A percentile compares a stretch with the other conserved stretches of the same genome.
These are phyloP conservation scores for Hylia prasina DNA, from an alignment of 2,113 vertebrate species.

Conservation along the genomic window DNA sequence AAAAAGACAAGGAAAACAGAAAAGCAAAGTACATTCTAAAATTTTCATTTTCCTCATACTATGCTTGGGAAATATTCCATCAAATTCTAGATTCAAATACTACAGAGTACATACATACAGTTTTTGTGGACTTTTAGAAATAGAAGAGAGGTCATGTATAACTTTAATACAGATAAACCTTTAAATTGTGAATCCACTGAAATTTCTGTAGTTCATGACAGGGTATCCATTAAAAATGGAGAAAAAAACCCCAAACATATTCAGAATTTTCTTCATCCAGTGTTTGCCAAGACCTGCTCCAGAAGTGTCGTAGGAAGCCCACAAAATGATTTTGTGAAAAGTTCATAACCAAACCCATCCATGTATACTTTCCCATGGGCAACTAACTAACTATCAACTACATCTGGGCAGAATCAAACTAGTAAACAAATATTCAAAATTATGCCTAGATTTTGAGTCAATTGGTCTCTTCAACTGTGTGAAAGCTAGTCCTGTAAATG, in stretches of 20 bases:
- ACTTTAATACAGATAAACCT: neutral
- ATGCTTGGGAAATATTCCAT: neutral
- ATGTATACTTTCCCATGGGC: neutral
- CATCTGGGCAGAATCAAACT: neutral
- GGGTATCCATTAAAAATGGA: neutral
- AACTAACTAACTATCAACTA: neutral
- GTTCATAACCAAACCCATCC: rapidly evolving
- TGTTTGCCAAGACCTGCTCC: neutral
- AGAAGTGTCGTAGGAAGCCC: neutral
- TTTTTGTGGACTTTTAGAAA: neutral
- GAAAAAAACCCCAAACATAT: rapidly evolving
- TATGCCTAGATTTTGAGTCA: neutral
- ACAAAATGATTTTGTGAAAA: neutral
- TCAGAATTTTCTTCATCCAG: neutral
- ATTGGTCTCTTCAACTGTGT: no score
- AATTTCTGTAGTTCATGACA: neutral
- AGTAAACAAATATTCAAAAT: neutral
- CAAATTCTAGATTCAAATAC: neutral
- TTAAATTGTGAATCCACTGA: neutral
- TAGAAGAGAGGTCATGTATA: neutral
- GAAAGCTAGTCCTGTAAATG: neutral
- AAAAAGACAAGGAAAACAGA: neutral
- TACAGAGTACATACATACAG: neutral
- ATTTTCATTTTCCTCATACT: neutral
- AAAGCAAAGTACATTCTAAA: neutral